Base-by-base conservation (phyloP, 2,888 invertebrate genomes). In the Calliopum simillimum region DNA sequence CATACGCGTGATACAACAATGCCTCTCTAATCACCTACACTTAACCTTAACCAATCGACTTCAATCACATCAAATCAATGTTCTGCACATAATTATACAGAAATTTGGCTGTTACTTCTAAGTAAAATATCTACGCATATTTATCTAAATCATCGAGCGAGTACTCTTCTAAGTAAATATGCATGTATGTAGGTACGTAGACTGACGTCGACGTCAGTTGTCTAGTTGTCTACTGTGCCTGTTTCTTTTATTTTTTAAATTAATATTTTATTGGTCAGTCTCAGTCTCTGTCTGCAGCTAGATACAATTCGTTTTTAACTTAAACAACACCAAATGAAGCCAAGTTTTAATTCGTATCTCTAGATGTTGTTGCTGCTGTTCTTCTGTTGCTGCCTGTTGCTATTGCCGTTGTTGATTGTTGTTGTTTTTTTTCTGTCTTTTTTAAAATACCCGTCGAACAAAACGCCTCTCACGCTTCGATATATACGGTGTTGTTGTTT, bases 201-300 rank as follows among this genome's bases (percentile, higher is more conserved):
- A 33, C 33, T 33, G 8, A 33, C 8, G 8, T 5, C 33, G 8
- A n/a, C 23, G 14, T 13, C n/a, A 33, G 16, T 47, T 41, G 51
- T 51, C 14, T 64, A n/a, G 23, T 14, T 51, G 12, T 41, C 43
- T 33, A 13, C 49, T 41, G 64, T 43, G 14, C 33, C 14, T 6
- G 11, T 66, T 47, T 8, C 25, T 67, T 43, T 53, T 41, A 13
- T 46, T 21, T 44, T 23, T 21, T 61, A 55, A 55, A 67, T 47
- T 67, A 58, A 25, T 67, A 67, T 59, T 59, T 49, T 67, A 67
- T 67, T 67, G 47, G 33, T 59, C 59, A 16, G 59, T 14, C 13
- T 5, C 23, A 14, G 13, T 16, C 8, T 43, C 16, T 25, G 58
- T 33, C 33, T 12, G 23, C 12, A 14, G 11, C 58, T 23, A n/a